Evolutionary conservation across 2,888 invertebrate species (phyloP).

Genomic region (Epicampocera succincta): DNA sequence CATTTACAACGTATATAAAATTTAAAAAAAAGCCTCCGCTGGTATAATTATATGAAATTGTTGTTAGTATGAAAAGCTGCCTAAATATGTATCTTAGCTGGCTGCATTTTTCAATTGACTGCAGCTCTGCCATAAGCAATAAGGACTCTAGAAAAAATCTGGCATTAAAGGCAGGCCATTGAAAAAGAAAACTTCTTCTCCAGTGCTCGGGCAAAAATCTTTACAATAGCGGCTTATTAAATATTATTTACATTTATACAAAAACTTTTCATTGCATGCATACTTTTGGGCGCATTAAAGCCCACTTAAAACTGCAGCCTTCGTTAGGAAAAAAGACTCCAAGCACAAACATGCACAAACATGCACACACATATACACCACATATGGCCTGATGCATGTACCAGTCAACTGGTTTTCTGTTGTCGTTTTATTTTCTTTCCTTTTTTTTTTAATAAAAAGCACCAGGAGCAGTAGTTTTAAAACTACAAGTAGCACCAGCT

Average conservation of each 20-base stretch:
- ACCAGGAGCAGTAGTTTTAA: constrained; percentile 17
- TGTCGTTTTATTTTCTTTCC: too few relatives aligned
- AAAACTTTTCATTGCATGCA: background rate
- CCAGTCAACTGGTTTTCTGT: background rate
- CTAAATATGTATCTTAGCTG: background rate
- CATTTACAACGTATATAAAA: background rate
- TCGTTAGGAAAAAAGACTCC: background rate
- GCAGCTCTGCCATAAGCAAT: background rate
- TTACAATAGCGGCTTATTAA: constrained; percentile 55
- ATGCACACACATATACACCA: background rate
- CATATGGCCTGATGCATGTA: background rate
- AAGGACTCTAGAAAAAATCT: constrained; percentile 24
- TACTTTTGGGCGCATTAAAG: constrained; percentile 4
- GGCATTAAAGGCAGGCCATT: constrained; percentile 26
- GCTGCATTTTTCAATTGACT: background rate
- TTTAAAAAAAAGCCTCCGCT: constrained; percentile 16
- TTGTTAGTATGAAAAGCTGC: background rate
- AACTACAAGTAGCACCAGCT: constrained; percentile 2
- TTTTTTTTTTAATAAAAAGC: constrained; percentile 18
- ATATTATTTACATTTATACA: constrained; percentile 23
- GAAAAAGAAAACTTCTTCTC: constrained; percentile 11
- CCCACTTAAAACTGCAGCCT: constrained; percentile 23
- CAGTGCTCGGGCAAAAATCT: background rate
- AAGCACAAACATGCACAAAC: background rate
- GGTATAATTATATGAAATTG: constrained; percentile 22